Evolutionary conservation across 2,797 vertebrate genomes (phyloP), one percentile per base, ranked within the genome.

Genomic region (Lycodopsis pacificus): DNA sequence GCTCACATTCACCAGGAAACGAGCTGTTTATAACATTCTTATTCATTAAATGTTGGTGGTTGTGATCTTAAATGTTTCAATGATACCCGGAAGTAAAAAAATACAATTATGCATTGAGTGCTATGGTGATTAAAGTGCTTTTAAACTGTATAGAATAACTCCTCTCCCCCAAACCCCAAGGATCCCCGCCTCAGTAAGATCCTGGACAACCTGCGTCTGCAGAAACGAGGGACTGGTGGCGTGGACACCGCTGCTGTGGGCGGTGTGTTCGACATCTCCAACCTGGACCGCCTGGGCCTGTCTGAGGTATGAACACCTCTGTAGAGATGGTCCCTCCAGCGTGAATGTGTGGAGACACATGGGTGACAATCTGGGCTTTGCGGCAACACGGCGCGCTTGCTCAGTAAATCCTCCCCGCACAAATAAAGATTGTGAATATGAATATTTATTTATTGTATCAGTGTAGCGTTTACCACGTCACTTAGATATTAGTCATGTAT

Each of bases 161-260:
- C 9, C 17, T 51, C 20, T 66, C 20, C 17, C 13, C 6, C 22
- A 3, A 20, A 20, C 65, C 54, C 49, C 2, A 77, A 97, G 96
- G 98, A 99, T 75, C 81, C 85, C 38, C 97, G 98, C 80, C 97
- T 99, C 83, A 77, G 94, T 72, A 98, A 97, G 92, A 99, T 99
- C 89, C 94, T 99, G 83, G 96, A 97, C 79, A 98, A 98, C 88
- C 94, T 99, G 79, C 95, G 97, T 54, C 96, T 99, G 68, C 98
- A 99, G 93, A 99, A 99, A 86, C 94, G 98, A 73, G 98, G 98
- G 4, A 99, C 98, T 0, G 98, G 98, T 0, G 98, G 98, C 0
- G 98, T 99, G 80, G 98, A 99, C 94, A 98, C 97, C 0, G 97
- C 97, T 0, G 97, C 98, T 15, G 96, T 96, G 11, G 97, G 98